phyloP scores from a whole-genome alignment of 2,797 vertebrate species.

The Setipinna tenuifilis region DNA sequence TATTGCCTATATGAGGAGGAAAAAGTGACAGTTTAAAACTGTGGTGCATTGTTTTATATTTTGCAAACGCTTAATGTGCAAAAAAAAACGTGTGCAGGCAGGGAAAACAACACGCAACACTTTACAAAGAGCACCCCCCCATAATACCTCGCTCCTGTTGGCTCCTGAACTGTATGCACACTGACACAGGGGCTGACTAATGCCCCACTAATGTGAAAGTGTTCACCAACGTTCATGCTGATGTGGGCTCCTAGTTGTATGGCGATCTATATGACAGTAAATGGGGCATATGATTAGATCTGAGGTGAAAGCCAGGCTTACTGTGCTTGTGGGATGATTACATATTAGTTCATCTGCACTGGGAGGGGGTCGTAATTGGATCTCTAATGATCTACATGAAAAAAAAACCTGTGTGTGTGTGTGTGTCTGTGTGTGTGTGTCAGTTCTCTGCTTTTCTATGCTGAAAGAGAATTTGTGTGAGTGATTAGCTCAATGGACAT shows the following conservation, averaged over 20 bases:
- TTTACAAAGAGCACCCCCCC: no score
- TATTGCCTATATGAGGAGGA: no score
- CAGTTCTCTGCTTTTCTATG: neutral
- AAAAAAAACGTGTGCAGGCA: no score
- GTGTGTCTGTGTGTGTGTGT: constrained; percentile 1
- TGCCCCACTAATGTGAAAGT: neutral
- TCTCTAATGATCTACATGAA: neutral
- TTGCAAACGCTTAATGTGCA: no score
- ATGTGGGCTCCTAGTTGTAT: neutral
- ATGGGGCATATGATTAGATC: neutral
- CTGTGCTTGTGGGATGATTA: neutral
- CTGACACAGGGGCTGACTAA: neutral
- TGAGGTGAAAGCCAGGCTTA: neutral
- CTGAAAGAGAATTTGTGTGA: neutral
- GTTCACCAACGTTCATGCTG: neutral
- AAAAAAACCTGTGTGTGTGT: neutral
- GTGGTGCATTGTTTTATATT: no score
- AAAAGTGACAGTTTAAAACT: no score
- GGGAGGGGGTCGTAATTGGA: neutral
- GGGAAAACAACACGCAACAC: no score
- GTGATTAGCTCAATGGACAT: neutral
- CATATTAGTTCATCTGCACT: neutral
- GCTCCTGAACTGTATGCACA: no score
- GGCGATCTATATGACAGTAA: neutral
- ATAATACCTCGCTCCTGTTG: no score